Evolutionary conservation across 2,888 invertebrate species (phyloP), one percentile per base, ranked within the genome.

Genomic region (Biston betularia): DNA sequence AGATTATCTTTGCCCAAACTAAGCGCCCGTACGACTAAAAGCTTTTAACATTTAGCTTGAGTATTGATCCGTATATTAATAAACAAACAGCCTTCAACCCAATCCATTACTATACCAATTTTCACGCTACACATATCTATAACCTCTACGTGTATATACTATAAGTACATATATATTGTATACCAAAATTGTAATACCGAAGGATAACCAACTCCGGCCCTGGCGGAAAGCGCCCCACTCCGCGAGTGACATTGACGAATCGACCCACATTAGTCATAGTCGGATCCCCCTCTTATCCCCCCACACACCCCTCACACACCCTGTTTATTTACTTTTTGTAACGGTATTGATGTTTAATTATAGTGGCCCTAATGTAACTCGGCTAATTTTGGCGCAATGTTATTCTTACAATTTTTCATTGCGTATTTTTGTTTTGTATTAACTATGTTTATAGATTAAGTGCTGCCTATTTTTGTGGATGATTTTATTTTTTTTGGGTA

Each of bases 251-350:
- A 95, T 94, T 95, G 95, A 95, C 95, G 95, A 94, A 95, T 95
- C 94, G 95, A 88, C 92, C 88, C 87, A 92, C 94, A 95, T 95
- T 95, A 95, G 95, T 95, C 95, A 95, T 95, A 95, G 95, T 94
- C 93, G 92, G 88, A 89, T 86, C 92, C 83, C 74, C 81, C 90
- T 90, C 90, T 90, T 90, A 85, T 87, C 86, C 85, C 90, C 87
- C 90, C 83, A 89, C 87, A 72, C 83, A 46, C 86, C 89, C 90
- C 86, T 85, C 86, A 90, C 84, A 86, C 89, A 90, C 92, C 90
- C 90, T 89, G 89, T 93, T 89, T 93, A 93, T 93, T 93, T 93
- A 93, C 93, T 93, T 93, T 93, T 93, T 92, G 91, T 93, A 92
- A 92, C 90, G 89, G 89, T 92, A 93, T 93, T 92, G 93, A 93